Base-by-base conservation (phyloP, 23 tunicate species). In the Trididemnum clinides region DNA sequence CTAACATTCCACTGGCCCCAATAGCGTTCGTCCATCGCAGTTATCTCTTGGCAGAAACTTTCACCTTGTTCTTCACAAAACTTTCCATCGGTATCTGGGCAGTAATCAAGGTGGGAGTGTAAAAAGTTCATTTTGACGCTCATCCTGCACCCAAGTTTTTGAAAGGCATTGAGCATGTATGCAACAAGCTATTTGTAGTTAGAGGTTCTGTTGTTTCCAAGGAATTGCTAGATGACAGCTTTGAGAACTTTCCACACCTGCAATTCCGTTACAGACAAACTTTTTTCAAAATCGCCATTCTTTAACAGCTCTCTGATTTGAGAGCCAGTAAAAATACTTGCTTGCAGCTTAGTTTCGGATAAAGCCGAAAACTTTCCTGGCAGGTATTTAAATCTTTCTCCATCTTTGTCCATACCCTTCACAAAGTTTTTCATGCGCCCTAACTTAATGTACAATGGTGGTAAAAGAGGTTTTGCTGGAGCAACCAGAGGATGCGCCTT, bases 1-100 rank as follows among this genome's bases (percentile, higher is more conserved):
- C 39, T 80, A 73, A 58, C 81, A 74, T 74, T 74, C 81, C 81
- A 74, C 29, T 74, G 81, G 28, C 58, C 81, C 81, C 38, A 59
- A 74, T 38, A 80, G 39, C 72, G 84, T 33, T 58, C 84, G 39
- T 25, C 84, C 39, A 80, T 80, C 84, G 58, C 84, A 18, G 39
- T 57, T 80, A 80, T 57, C 70, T 80, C 72, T 73, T 80, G 72
- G 71, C 58, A 73, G 58, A 74, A 74, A 25, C 81, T 23, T 38
- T 74, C 58, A 74, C 58, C 38, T 71, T 71, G 77, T 21, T 71
- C n/a, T 23, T 71, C 77, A 71, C 77, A 6, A 71, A 71, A 71
- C 39, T 28, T 71, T 21, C 77, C 77, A 71, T 12, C 28, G 77
- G 28, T 71, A 71, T 30, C 38, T 28, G 77, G 54, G 82, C 64